Conservation (phyloP, 2,888 invertebrate genomes). For the Liopterus haemorrhoidalis region DNA sequence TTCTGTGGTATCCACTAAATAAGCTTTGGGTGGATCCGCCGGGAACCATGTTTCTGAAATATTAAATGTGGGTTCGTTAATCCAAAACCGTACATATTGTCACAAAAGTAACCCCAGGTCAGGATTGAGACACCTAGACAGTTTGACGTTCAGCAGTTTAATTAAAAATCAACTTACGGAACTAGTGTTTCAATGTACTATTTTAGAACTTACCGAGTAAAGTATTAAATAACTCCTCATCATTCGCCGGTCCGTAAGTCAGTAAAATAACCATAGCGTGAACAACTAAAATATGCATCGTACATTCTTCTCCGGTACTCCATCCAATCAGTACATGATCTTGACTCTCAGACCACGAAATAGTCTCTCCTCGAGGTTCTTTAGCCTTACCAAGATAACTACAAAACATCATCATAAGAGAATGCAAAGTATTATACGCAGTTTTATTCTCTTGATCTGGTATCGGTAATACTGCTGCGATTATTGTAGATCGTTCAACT, state of each 20-base stretch:
- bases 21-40: constrained; percentile 69
- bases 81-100: no score
- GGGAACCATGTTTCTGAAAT: constrained; percentile 92
- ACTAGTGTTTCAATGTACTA: constrained; percentile 9
- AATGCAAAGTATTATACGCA: constrained; percentile 56
- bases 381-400: constrained; percentile 67
- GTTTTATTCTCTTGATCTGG: constrained; percentile 42
- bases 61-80: no score
- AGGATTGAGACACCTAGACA: no score
- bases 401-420: constrained; percentile 66
- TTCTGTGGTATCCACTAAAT: constrained; percentile 71
- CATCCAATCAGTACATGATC: constrained; percentile 75
- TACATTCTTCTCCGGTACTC: constrained; percentile 67
- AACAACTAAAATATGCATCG: constrained; percentile 72
- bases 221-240: constrained; percentile 39
- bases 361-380: constrained; percentile 56
- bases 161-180: constrained; percentile 44
- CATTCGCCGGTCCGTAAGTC: constrained; percentile 59
- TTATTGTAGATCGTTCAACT: constrained; percentile 83
- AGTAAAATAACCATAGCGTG: constrained; percentile 79
- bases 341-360: constrained; percentile 61
- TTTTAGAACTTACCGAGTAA: constrained; percentile 26
- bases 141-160: constrained; percentile 61
- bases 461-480: constrained; percentile 70
- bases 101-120: no score